These are phyloP conservation scores for Chrysina gloriosa DNA, from an alignment of 2,888 invertebrate genomes.

Conservation along the genomic window DNA sequence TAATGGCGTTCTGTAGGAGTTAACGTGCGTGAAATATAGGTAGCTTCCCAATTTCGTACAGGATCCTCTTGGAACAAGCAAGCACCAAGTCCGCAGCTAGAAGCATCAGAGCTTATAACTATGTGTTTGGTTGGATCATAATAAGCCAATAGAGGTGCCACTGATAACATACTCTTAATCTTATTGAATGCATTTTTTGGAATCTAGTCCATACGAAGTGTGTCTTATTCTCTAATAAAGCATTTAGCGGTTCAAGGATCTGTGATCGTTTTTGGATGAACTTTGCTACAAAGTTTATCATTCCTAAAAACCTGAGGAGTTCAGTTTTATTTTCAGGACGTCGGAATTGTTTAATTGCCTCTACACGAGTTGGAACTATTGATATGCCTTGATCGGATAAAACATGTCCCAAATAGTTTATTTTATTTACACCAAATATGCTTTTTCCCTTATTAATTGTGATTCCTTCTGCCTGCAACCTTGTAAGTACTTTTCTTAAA, in stretches of 20 bases:
- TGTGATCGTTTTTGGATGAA: not conserved
- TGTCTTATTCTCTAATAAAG: not conserved
- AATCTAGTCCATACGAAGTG: not conserved
- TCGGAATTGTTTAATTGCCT: no score
- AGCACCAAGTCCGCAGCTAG: no score
- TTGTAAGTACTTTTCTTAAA: not conserved
- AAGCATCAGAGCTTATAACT: no score
- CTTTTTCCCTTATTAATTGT: not conserved
- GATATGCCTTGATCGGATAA: not conserved
- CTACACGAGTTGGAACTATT: not conserved
- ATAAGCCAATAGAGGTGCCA: no score
- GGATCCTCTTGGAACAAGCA: not conserved
- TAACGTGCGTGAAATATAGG: not conserved
- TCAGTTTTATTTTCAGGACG: not conserved
- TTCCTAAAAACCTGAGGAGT: not conserved
- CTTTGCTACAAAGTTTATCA: not conserved
- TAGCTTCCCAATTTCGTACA: not conserved
- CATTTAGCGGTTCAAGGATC: not conserved
- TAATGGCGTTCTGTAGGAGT: conserved; percentile 2
- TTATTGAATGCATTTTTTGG: not conserved
- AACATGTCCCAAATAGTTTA: not conserved
- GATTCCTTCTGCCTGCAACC: not conserved
- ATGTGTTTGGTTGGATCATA: no score
- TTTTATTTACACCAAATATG: not conserved
- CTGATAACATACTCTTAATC: no score